Conservation (phyloP, 1,140 invertebrate species). For the Stenopsyche tienmushanensis region DNA sequence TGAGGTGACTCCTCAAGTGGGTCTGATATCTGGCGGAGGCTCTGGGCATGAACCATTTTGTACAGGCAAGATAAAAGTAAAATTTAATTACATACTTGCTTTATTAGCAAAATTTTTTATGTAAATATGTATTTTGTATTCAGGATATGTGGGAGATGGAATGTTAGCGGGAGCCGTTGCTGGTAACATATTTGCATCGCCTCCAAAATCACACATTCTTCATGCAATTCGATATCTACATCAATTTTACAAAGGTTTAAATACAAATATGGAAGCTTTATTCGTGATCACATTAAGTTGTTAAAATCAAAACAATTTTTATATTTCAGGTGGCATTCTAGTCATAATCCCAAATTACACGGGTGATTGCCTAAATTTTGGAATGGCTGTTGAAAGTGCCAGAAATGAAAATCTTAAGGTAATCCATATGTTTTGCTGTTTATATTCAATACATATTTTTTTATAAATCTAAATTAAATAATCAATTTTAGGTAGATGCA, state of each 20-base stretch:
- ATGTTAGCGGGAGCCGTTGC: slow-evolving; percentile 75
- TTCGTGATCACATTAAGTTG: background rate
- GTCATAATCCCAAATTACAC: slow-evolving; percentile 85
- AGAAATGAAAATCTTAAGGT: slow-evolving; percentile 65
- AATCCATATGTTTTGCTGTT: too few species aligned
- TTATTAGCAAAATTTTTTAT: too few species aligned
- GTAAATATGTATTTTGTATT: slow-evolving; percentile 34
- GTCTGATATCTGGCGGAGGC: slow-evolving; percentile 77
- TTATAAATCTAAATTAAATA: background rate
- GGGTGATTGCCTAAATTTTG: slow-evolving; percentile 85
- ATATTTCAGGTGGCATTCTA: slow-evolving; percentile 65
- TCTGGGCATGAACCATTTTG: slow-evolving; percentile 85
- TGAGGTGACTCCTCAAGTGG: slow-evolving; percentile 60
- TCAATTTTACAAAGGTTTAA: slow-evolving; percentile 56
- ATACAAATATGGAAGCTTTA: slow-evolving; percentile 2
- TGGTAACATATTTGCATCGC: slow-evolving; percentile 79
- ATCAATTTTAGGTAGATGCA: slow-evolving; percentile 59
- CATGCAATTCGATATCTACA: slow-evolving; percentile 64
- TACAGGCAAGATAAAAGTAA: slow-evolving; percentile 59
- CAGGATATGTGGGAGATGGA: slow-evolving; percentile 77
- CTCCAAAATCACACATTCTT: slow-evolving; percentile 68
- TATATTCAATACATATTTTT: too few species aligned
- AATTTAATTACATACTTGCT: too few species aligned
- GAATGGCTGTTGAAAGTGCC: slow-evolving; percentile 75
- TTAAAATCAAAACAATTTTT: background rate